phyloP scores from a whole-genome alignment of 2,797 vertebrate genomes.

The Phoxinus dragarum region DNA sequence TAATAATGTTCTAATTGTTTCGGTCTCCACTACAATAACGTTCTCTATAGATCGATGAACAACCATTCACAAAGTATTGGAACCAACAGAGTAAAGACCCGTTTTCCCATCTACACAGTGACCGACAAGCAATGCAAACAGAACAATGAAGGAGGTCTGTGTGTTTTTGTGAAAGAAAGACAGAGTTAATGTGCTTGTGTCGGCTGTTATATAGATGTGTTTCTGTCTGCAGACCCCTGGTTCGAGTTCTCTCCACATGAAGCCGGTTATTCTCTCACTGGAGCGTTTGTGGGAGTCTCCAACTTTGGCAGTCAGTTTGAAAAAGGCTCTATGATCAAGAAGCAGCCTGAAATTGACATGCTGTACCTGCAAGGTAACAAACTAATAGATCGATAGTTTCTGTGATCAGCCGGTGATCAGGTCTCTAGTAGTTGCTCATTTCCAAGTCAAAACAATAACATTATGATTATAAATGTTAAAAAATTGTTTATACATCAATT shows the following conservation, averaged over 20 bases:
- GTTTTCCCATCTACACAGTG: too few relatives aligned
- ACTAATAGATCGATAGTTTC: neutral
- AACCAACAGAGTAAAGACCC: too few relatives aligned
- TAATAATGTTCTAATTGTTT: too few relatives aligned
- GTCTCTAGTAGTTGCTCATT: neutral
- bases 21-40: too few relatives aligned
- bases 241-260: neutral
- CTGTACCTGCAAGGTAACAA: slow-evolving; percentile 38
- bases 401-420: neutral
- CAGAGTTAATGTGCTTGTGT: neutral
- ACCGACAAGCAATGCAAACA: too few relatives aligned
- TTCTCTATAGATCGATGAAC: too few relatives aligned
- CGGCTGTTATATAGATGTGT: too few relatives aligned
- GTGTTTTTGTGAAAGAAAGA: neutral
- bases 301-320: slow-evolving; percentile 8
- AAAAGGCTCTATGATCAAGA: neutral
- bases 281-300: neutral
- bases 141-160: neutral
- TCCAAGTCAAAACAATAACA: neutral
- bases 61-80: too few relatives aligned
- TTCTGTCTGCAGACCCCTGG: neutral
- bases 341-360: slow-evolving; percentile 19
- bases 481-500: neutral
- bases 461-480: too few relatives aligned
- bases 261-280: slow-evolving; percentile 1